A percentile compares a stretch with the other conserved stretches of the same genome.
Evolutionary conservation across 1,140 invertebrate genomes (phyloP).

Genomic region (Bombus balteatus): DNA sequence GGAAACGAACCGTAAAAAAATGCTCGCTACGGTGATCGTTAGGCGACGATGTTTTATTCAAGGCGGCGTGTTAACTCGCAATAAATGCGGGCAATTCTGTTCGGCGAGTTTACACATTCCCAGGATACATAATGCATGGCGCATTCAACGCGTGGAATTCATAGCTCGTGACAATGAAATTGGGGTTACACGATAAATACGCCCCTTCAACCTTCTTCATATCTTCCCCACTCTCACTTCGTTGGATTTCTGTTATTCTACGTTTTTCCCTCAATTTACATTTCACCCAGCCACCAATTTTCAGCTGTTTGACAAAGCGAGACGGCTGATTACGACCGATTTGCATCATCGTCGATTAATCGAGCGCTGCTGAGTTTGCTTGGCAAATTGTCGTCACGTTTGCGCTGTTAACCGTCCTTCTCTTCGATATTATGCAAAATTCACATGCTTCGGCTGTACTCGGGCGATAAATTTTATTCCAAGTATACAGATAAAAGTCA

Average conservation of each 20-base stretch:
- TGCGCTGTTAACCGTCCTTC: not conserved
- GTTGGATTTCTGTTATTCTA: not conserved
- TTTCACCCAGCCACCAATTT: constrained; percentile 7
- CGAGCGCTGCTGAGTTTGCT: not conserved
- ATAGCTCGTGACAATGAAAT: constrained; percentile 47
- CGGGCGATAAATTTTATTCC: too few relatives aligned
- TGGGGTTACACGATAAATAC: constrained; percentile 46
- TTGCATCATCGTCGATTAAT: constrained; percentile 14
- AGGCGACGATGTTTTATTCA: constrained; percentile 47
- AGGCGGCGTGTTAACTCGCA: constrained; percentile 33
- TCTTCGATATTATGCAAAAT: not conserved
- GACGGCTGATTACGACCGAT: constrained; percentile 2
- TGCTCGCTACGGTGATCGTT: constrained; percentile 21
- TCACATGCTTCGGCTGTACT: not conserved
- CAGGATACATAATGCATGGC: constrained; percentile 47
- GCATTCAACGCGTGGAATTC: constrained; percentile 45
- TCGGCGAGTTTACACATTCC: constrained; percentile 45
- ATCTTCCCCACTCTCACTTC: not conserved
- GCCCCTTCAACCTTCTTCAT: not conserved
- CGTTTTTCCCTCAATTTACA: constrained; percentile 7
- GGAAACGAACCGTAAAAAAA: not conserved
- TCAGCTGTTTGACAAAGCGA: constrained; percentile 3
- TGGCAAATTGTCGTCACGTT: not conserved
- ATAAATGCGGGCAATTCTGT: constrained; percentile 51
- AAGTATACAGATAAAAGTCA: too few relatives aligned